Evolutionary conservation across 2,888 invertebrate species (phyloP), one percentile per base, ranked within the genome.

Genomic region (Cataglyphis cursor): DNA sequence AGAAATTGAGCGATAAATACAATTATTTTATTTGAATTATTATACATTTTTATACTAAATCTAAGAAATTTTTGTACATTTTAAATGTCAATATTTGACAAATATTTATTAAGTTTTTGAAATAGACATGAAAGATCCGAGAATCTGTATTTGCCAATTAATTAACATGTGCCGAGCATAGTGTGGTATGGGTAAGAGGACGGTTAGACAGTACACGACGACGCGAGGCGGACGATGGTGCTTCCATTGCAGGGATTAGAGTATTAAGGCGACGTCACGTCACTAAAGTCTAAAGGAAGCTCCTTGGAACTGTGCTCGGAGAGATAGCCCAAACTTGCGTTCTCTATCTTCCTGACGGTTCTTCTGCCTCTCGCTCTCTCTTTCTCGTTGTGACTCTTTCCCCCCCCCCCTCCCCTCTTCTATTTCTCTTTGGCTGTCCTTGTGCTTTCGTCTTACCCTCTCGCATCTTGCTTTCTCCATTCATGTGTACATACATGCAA

Each of bases 221-320:
- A 85, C 87, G 88, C 82, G 84, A 87, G 85, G 90, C 88, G 91
- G 93, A 90, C 91, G 92, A 91, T 87, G 90, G 89, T 89, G 90
- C 90, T 88, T 90, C 89, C 86, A 87, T 89, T 88, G 90, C 88
- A 90, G 92, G 93, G 94, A 94, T 95, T 94, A 93, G 93, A 92
- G 95, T 94, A 94, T 94, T 94, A 95, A 51, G 93, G 91, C 93
- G 92, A 94, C 93, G 93, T 93, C 93, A 94, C 94, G 93, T 94
- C 93, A 93, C 92, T 92, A 92, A 92, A 94, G 93, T 94, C 94
- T 93, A 93, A 94, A 94, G 94, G 93, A 93, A 93, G 92, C 93
- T 93, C 90, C 93, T 93, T 92, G 93, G 92, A 93, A 93, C 93
- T 93, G 93, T 92, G 92, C 90, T 93, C 85, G 90, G 89, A 87